Base-by-base conservation (phyloP, 2,888 invertebrate genomes). In the Drosophila bunnanda region DNA sequence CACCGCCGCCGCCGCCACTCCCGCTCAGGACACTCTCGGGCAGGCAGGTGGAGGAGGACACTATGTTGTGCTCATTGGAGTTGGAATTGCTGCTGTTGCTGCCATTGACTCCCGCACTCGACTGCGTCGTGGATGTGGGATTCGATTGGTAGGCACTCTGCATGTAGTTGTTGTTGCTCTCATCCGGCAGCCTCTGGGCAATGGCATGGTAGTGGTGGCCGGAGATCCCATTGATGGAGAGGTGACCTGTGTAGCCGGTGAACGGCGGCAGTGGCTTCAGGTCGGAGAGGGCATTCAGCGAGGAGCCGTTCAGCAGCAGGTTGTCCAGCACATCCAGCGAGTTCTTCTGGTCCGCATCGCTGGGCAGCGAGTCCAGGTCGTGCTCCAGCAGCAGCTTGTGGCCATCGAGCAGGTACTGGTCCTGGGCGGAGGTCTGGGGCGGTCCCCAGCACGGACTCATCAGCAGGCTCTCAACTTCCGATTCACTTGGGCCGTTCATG, bases 161-260 rank as follows among this genome's bases (percentile, higher is more conserved):
- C 77, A 94, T 93, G 28, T 94, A 94, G 92, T 94, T 96, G 92
- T 94, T 96, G 93, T 95, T 96, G 92, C 94, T 96, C 91, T 96
- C 96, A 88, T 96, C 95, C 5, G 95, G 95, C 55, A 95, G 93
- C 62, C 95, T 93, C 91, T 95, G 95, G 0, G 97, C 96, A 91
- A 97, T 96, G 80, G 96, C 95, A 91, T 97, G 96, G 91, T 96
- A 97, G 91, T 97, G 97, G 91, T 96, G 97, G 2, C 97, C 97
- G 58, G 96, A 96, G 87, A 97, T 97, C 60, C 97, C 97, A 92
- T 97, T 97, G 92, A 97, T 97, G 81, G 96, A 96, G 70, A 97
- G 93, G 88, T 97, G 96, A 1, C 96, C 96, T 20, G 97, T 96
- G 92, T 97, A 97, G 32, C 96, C 96, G 48, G 96, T 96, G 92